These are phyloP conservation scores for Cotesia typhae DNA, from an alignment of 1,140 invertebrate species.

Conservation along the genomic window DNA sequence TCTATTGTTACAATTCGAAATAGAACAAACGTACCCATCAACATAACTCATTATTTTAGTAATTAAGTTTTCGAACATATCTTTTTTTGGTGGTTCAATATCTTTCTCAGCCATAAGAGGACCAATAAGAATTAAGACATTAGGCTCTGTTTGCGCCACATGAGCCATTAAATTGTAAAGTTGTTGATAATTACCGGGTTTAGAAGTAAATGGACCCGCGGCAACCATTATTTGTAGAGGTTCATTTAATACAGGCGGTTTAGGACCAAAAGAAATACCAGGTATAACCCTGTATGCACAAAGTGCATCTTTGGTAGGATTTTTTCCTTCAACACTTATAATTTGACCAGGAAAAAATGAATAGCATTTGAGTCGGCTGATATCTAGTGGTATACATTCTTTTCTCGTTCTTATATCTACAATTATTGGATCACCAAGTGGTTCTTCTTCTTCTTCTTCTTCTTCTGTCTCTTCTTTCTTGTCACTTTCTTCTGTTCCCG, in stretches of 20 bases:
- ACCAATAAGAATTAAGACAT: constrained; percentile 83
- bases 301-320: constrained; percentile 74
- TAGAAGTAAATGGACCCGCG: constrained; percentile 83
- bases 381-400: constrained; percentile 63
- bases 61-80: constrained; percentile 76
- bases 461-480: background rate
- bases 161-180: constrained; percentile 79
- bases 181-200: constrained; percentile 81
- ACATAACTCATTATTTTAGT: constrained; percentile 70
- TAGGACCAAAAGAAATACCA: constrained; percentile 57
- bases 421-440: background rate
- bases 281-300: constrained; percentile 73
- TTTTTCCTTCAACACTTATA: constrained; percentile 76
- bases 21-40: constrained; percentile 58
- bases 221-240: constrained; percentile 77
- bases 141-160: constrained; percentile 75
- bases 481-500: no score
- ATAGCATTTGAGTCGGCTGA: constrained; percentile 73
- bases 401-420: constrained; percentile 1
- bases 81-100: constrained; percentile 67
- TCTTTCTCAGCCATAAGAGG: constrained; percentile 83
- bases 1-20: background rate
- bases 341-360: constrained; percentile 88
- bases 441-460: background rate
- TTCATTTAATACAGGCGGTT: constrained; percentile 48